Evolutionary conservation across 2,797 vertebrate genomes (phyloP).

Genomic region (Cossypha heuglini): DNA sequence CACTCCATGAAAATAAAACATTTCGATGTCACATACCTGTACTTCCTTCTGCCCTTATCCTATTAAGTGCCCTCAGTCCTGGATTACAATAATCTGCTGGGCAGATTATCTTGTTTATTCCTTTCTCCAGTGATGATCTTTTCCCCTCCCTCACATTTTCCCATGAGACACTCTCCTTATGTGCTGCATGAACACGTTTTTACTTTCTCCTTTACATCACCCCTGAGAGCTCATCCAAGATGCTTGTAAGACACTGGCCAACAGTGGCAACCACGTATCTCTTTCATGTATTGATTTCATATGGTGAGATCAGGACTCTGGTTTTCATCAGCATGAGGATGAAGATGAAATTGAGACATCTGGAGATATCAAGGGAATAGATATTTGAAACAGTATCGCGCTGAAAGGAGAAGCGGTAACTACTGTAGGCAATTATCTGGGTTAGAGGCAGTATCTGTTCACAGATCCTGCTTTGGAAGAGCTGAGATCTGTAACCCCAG

Average conservation of each 20-base stretch:
- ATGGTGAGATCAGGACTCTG: background rate
- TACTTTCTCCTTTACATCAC: background rate
- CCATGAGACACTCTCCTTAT: accelerated
- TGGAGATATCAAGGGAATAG: background rate
- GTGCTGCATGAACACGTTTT: background rate
- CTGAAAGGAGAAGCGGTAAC: background rate
- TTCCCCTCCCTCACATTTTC: background rate
- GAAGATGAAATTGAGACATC: conserved; percentile 6
- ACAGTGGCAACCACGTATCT: background rate
- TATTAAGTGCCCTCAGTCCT: background rate
- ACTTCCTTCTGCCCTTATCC: background rate
- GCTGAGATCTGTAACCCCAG: background rate
- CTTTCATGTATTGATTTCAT: conserved; percentile 40
- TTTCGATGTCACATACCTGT: background rate
- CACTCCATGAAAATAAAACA: background rate
- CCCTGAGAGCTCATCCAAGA: background rate
- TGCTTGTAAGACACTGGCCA: background rate
- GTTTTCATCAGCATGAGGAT: background rate
- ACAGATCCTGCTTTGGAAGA: background rate
- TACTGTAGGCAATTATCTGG: background rate
- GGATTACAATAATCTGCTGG: background rate
- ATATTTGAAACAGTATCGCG: background rate
- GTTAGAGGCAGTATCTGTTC: background rate
- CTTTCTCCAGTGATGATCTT: background rate
- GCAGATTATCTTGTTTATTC: background rate